These are phyloP conservation scores for Caenorhabditis afra DNA, from an alignment of 2,888 invertebrate genomes.

Conservation along the genomic window DNA sequence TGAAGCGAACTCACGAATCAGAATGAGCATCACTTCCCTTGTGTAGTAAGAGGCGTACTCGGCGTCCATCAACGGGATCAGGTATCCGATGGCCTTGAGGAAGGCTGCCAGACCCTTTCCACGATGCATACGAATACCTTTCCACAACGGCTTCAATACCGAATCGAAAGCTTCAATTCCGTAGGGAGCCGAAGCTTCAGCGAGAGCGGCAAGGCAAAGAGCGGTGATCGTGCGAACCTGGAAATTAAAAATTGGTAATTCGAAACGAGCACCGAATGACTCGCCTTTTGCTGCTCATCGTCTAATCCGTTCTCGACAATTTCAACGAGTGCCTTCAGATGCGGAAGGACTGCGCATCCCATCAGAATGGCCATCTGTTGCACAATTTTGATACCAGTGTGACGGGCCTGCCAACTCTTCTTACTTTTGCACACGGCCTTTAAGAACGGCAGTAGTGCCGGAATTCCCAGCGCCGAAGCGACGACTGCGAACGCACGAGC, in stretches of 20 bases:
- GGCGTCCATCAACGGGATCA: conserved; percentile 97
- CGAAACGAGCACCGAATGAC: not conserved
- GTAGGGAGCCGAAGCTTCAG: conserved; percentile 98
- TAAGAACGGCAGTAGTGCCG: conserved; percentile 95
- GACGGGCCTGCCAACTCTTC: conserved; percentile 98
- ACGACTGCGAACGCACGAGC: conserved; percentile 99
- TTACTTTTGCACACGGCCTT: conserved; percentile 98
- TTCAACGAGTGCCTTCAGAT: conserved; percentile 96
- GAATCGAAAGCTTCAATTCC: conserved; percentile 99
- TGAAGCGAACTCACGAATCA: conserved; percentile 99
- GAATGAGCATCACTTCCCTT: conserved; percentile 97
- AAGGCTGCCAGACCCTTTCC: conserved; percentile 97
- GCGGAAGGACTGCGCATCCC: conserved; percentile 99
- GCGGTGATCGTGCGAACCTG: conserved; percentile 93
- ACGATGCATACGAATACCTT: conserved; percentile 90
- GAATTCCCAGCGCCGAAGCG: conserved; percentile 97
- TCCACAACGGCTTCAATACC: conserved; percentile 98
- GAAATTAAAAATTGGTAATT: conserved; percentile 7
- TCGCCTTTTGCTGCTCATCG: conserved; percentile 96
- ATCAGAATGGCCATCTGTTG: conserved; percentile 99
- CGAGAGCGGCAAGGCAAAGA: conserved; percentile 95
- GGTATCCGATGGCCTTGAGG: conserved; percentile 97
- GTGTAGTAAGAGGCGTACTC: conserved; percentile 99
- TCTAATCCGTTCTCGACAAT: conserved; percentile 98
- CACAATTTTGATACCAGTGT: conserved; percentile 99